phyloP scores from a whole-genome alignment of 2,888 invertebrate species.

The Sipha maydis region DNA sequence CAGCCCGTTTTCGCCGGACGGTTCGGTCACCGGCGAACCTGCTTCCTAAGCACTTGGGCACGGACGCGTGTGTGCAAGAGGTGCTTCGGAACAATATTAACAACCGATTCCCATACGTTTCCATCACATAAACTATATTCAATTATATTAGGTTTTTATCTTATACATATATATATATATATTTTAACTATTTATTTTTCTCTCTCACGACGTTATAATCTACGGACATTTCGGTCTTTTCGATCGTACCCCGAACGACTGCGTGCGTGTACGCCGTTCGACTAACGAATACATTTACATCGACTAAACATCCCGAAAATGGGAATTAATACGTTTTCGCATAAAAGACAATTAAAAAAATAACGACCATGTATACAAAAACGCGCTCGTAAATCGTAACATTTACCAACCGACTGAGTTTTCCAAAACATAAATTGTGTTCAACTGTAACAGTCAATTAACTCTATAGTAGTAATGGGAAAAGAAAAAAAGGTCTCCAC shows the following conservation, averaged over 20 bases:
- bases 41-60: too few relatives aligned
- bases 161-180: too few relatives aligned
- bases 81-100: too few relatives aligned
- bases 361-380: conserved; percentile 38
- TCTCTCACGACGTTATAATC: too few relatives aligned
- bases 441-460: conserved; percentile 49
- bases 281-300: neutral
- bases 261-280: too few relatives aligned
- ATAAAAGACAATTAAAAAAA: conserved; percentile 35
- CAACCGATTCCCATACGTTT: too few relatives aligned
- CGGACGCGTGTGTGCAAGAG: too few relatives aligned
- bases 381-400: conserved; percentile 40
- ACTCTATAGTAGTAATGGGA: conserved; percentile 40
- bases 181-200: too few relatives aligned
- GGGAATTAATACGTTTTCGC: neutral
- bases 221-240: too few relatives aligned
- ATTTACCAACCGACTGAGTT: conserved; percentile 51
- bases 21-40: neutral
- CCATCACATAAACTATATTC: too few relatives aligned
- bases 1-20: conserved; percentile 32
- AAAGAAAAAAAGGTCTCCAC: conserved; percentile 19
- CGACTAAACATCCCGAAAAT: conserved; percentile 10
- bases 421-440: conserved; percentile 57
- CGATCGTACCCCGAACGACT: too few relatives aligned
- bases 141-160: too few relatives aligned